Evolutionary conservation across 2,888 invertebrate species (phyloP), one percentile per base, ranked within the genome.

Genomic region (Sinhomidia bicolor): DNA sequence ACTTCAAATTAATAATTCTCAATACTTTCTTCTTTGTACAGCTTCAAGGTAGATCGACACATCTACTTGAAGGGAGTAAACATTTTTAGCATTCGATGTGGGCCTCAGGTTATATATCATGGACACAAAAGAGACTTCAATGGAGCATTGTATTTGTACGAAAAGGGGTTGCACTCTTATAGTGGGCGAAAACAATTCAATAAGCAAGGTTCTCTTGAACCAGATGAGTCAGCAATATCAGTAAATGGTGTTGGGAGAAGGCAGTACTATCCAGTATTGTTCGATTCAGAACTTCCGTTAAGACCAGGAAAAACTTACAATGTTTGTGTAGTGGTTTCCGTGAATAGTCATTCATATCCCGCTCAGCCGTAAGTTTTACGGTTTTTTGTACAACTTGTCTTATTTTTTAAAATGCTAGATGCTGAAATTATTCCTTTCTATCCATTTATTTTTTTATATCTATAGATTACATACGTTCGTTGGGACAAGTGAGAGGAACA

Each of bases 41-140:
- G 89, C 41, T 89, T 90, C 47, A 87, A 87, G 60, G 78, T 74
- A 1, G 90, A 90, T 47, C 85, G 89, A 9, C 81, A 87, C 44
- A 85, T 90, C 5, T 90, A 85, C 57, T 79, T 90, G 51, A 87
- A 88, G 71, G 90, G 90, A 47, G 85, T 87, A 0, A 90, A 90
- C 68, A 89, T 90, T 32, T 90, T 88, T 65, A 87, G 87, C 47
- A 90, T 90, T 29, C 84, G 81, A 60, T 90, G 90, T 81, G 90
- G 90, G 6, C 14, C 62, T 10, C 85, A 32, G 23, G 84, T 79
- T 0, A 29, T 68, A 29, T 83, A 88, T 36, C 81, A 62, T 10
- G 87, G 81, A 29, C 80, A 71, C n/a, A 79, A 84, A 41, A 41
- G 89, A 62, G 84, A 84, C 10, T 90, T 90, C 23, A 89, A 62